phyloP scores from a whole-genome alignment of 1,140 invertebrate species.

The Platorchestia sp. region DNA sequence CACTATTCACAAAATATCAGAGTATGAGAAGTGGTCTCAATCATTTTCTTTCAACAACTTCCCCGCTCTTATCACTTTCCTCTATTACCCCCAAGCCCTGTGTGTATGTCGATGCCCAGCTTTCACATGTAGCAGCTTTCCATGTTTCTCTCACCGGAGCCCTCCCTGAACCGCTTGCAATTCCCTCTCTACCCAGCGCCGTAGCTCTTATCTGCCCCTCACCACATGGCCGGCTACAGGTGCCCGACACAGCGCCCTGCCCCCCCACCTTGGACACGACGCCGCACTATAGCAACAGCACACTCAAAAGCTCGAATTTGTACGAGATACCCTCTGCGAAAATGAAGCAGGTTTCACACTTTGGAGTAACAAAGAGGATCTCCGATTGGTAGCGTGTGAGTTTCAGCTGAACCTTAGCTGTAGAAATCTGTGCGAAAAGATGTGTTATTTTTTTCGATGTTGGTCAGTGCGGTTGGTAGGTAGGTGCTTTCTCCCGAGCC shows the following conservation, averaged over 20 bases:
- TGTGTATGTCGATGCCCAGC: not conserved
- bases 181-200: not conserved
- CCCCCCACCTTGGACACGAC: not conserved
- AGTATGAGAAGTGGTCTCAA: no score
- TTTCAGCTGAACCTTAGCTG: not conserved
- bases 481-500: no score
- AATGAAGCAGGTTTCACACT: not conserved
- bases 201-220: not conserved
- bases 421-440: no score
- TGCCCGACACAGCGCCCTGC: constrained; percentile 7
- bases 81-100: not conserved
- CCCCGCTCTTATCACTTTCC: not conserved
- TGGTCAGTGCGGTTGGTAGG: not conserved
- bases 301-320: not conserved
- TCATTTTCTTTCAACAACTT: no score
- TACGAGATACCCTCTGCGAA: not conserved
- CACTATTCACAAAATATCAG: no score
- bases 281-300: not conserved
- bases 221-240: constrained; percentile 19
- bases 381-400: not conserved
- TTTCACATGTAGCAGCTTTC: not conserved
- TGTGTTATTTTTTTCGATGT: not conserved
- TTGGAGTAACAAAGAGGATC: not conserved
- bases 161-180: not conserved
- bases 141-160: not conserved